Evolutionary conservation across 2,113 vertebrate genomes (phyloP).

Genomic region (Percopsis transmontana): DNA sequence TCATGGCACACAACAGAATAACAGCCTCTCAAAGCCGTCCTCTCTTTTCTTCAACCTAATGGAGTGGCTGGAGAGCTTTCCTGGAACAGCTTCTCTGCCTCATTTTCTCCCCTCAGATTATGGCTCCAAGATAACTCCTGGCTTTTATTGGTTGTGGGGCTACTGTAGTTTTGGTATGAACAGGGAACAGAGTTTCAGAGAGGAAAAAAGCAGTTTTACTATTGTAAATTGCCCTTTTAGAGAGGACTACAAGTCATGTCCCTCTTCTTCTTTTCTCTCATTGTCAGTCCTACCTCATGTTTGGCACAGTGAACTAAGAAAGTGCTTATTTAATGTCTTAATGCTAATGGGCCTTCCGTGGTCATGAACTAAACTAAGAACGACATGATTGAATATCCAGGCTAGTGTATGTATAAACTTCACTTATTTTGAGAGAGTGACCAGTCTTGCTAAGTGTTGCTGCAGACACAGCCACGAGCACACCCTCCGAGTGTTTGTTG

Average conservation of each 20-base stretch:
- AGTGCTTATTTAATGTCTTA: neutral
- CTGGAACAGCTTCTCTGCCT: conserved; percentile 30
- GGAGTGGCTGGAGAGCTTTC: conserved; percentile 38
- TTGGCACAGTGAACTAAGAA: neutral
- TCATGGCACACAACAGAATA: conserved; percentile 56
- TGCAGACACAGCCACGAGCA: conserved; percentile 29
- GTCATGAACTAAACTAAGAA: conserved; percentile 1
- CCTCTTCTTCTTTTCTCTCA: neutral
- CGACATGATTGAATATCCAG: conserved; percentile 25
- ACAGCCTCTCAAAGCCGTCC: conserved; percentile 30
- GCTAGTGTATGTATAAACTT: conserved; percentile 5
- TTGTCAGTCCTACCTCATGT: neutral
- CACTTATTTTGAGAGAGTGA: conserved; percentile 30
- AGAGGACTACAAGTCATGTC: too few species aligned
- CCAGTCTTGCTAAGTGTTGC: conserved; percentile 25
- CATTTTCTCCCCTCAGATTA: conserved; percentile 25
- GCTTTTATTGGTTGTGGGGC: conserved; percentile 28
- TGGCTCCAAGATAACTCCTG: conserved; percentile 31
- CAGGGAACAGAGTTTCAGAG: neutral
- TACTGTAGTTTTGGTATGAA: neutral
- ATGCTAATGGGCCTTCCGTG: neutral
- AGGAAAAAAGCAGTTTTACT: too few species aligned
- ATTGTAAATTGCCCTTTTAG: neutral
- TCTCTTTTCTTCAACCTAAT: conserved; percentile 48
- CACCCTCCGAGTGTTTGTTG: conserved; percentile 30